Percentiles rank a stretch among this genome's conserved stretches.
These are phyloP conservation scores for Microplitis deprimator DNA, from an alignment of 2,888 invertebrate genomes.

Conservation along the genomic window DNA sequence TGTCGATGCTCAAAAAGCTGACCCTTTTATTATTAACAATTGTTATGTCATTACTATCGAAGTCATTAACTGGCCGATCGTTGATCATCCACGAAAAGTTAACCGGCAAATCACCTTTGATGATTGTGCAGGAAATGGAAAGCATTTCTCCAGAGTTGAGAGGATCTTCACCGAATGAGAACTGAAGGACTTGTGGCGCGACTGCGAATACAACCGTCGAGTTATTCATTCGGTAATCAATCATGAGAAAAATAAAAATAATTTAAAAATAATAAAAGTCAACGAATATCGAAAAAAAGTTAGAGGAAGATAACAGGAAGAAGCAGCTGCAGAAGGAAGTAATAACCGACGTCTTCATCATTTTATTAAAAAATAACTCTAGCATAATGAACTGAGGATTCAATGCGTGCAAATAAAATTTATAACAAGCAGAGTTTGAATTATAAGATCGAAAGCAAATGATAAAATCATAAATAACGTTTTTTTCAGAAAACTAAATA, in stretches of 20 bases:
- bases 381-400: not conserved
- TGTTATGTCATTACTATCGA: constrained; percentile 75
- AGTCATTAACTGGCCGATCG: constrained; percentile 71
- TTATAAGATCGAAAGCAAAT: not conserved
- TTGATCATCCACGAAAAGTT: constrained; percentile 84
- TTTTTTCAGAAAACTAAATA: constrained; percentile 34
- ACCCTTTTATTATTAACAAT: constrained; percentile 78
- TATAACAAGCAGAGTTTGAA: constrained; percentile 12
- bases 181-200: constrained; percentile 75
- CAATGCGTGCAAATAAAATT: constrained; percentile 14
- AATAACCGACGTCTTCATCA: constrained; percentile 24
- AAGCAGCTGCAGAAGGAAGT: constrained; percentile 9
- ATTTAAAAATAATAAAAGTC: not conserved
- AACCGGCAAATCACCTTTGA: constrained; percentile 77
- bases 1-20: constrained; percentile 78
- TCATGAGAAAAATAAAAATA: too few relatives aligned
- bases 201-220: constrained; percentile 66
- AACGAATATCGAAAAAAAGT: constrained; percentile 31
- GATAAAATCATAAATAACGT: constrained; percentile 12
- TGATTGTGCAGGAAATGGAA: constrained; percentile 75
- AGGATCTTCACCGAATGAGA: constrained; percentile 73
- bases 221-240: not conserved
- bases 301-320: constrained; percentile 13
- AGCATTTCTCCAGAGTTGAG: constrained; percentile 75
- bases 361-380: not conserved